Conservation (phyloP, 1,140 invertebrate genomes). For the Drosophila arizonae region DNA sequence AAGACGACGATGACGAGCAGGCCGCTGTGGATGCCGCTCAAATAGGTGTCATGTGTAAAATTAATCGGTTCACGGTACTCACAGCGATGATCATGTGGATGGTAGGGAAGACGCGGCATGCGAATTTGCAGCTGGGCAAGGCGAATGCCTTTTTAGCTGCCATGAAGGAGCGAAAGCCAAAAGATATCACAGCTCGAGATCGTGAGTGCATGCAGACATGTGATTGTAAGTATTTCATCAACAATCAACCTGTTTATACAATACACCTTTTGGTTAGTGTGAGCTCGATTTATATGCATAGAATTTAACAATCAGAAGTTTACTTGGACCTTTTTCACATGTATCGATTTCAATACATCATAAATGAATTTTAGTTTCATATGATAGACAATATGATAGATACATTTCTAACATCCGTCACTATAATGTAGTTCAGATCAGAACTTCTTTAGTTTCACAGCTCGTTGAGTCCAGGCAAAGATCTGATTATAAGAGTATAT, state of each 20-base stretch:
- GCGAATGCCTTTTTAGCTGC: slow-evolving; percentile 64
- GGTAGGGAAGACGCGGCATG: slow-evolving; percentile 52
- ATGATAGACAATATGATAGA: too few relatives aligned
- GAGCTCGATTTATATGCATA: too few relatives aligned
- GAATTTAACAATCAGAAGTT: too few relatives aligned
- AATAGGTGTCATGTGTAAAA: slow-evolving; percentile 59
- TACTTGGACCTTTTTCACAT: too few relatives aligned
- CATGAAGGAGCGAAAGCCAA: slow-evolving; percentile 64
- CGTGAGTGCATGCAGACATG: slow-evolving; percentile 56
- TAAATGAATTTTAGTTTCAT: too few relatives aligned
- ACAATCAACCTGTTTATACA: neutral
- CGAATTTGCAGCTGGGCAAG: slow-evolving; percentile 59
- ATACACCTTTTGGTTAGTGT: too few relatives aligned
- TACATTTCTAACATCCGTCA: too few relatives aligned
- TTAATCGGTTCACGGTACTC: slow-evolving; percentile 72
- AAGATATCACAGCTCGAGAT: slow-evolving; percentile 57
- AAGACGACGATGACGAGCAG: neutral
- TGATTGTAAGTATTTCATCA: slow-evolving; percentile 60
- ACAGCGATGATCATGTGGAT: slow-evolving; percentile 82
- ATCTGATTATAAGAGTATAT: too few relatives aligned
- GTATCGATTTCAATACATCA: too few relatives aligned
- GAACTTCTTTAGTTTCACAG: too few relatives aligned
- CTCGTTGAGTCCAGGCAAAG: too few relatives aligned
- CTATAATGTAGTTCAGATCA: too few relatives aligned
- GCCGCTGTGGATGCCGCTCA: slow-evolving; percentile 34